Conservation (phyloP, 2,888 invertebrate species). For the Exephanes ischioxanthus region DNA sequence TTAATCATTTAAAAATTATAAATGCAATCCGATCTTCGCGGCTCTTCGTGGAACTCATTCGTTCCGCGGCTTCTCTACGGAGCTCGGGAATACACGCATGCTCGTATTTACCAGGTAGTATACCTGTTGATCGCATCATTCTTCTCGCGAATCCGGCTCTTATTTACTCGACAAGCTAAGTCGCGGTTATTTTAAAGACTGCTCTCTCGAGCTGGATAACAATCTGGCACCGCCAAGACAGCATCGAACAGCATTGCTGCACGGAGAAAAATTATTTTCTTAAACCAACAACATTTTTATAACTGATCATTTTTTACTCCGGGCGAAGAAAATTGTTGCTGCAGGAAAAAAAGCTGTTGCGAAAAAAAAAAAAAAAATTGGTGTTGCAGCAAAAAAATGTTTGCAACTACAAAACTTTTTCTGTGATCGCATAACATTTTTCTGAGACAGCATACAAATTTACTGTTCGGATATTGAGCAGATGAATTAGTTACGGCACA, state of each 20-base stretch:
- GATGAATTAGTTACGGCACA: too few relatives aligned
- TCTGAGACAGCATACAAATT: too few relatives aligned
- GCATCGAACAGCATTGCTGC: slow-evolving; percentile 4
- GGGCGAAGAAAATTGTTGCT: too few relatives aligned
- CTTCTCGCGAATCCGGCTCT: slow-evolving; percentile 62
- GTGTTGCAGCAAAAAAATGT: too few relatives aligned
- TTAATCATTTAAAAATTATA: slow-evolving; percentile 57
- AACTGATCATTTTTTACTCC: too few relatives aligned
- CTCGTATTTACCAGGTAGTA: background rate
- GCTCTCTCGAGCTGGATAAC: slow-evolving; percentile 9
- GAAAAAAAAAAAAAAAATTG: too few relatives aligned
- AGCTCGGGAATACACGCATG: slow-evolving; percentile 14
- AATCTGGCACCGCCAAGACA: slow-evolving; percentile 43
- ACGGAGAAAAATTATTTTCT: too few relatives aligned
- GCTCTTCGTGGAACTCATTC: slow-evolving; percentile 57
- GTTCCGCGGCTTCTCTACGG: slow-evolving; percentile 38
- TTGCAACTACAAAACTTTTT: too few relatives aligned
- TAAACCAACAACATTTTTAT: too few relatives aligned
- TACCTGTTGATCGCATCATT: slow-evolving; percentile 64
- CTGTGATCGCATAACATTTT: too few relatives aligned
- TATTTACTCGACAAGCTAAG: slow-evolving; percentile 49
- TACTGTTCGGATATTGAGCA: too few relatives aligned
- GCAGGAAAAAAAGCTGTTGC: too few relatives aligned
- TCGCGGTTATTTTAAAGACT: background rate
- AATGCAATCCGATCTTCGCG: slow-evolving; percentile 57